Evolutionary conservation across 2,888 invertebrate genomes (phyloP).

Genomic region (Ophion obscuratus): DNA sequence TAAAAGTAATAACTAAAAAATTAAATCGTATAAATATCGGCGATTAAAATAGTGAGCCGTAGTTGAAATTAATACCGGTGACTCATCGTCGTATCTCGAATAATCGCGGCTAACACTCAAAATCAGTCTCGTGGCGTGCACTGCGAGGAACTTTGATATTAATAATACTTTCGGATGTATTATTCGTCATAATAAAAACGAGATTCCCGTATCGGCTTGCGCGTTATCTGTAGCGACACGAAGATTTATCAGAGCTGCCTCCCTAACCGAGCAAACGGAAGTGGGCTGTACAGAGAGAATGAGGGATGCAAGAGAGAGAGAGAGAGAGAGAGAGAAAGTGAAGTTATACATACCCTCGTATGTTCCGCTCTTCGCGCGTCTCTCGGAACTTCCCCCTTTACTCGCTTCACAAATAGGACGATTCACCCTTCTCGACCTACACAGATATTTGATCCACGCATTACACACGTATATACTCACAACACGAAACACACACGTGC

Average conservation of each 20-base stretch:
- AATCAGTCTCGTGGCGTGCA: constrained; percentile 5
- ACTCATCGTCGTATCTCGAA: too few relatives aligned
- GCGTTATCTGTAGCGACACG: constrained; percentile 53
- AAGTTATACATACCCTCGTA: constrained; percentile 76
- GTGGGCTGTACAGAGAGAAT: constrained; percentile 71
- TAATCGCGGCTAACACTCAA: not conserved
- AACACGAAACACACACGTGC: constrained; percentile 13
- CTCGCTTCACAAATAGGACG: constrained; percentile 27
- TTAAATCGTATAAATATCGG: too few relatives aligned
- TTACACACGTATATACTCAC: not conserved
- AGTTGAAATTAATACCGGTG: too few relatives aligned
- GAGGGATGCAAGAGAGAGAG: constrained; percentile 60
- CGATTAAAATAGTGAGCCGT: too few relatives aligned
- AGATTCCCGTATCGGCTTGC: constrained; percentile 59
- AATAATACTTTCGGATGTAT: not conserved
- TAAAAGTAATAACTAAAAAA: too few relatives aligned
- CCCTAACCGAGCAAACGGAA: constrained; percentile 68
- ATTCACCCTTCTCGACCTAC: constrained; percentile 46
- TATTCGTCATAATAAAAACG: constrained; percentile 60
- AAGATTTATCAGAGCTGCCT: constrained; percentile 69
- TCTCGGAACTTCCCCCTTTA: constrained; percentile 63
- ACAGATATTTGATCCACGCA: constrained; percentile 13
- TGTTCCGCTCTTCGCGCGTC: constrained; percentile 75
- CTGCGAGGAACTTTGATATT: constrained; percentile 23
- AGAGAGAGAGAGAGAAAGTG: constrained; percentile 67